Conservation (phyloP, 2,113 vertebrate genomes). For the Garra rufa region DNA sequence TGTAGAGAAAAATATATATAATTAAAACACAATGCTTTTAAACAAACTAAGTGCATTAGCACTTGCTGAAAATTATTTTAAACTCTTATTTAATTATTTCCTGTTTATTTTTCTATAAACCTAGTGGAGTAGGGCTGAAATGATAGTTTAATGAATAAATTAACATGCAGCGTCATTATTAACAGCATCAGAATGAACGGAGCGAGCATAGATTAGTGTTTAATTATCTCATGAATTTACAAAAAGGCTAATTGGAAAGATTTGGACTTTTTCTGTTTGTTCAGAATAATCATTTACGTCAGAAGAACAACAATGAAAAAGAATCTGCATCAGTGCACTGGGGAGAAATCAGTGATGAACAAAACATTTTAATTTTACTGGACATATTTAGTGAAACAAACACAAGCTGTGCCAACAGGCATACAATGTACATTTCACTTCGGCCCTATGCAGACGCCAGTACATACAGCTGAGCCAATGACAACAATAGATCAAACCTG, state of each 20-base stretch:
- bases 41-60: conserved; percentile 46
- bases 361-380: neutral
- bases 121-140: conserved; percentile 49
- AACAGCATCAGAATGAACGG: conserved; percentile 52
- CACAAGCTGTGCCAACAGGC: neutral
- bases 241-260: conserved; percentile 51
- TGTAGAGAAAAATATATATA: neutral
- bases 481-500: neutral
- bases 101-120: conserved; percentile 27
- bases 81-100: conserved; percentile 51
- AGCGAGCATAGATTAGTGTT: conserved; percentile 56
- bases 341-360: neutral
- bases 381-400: conserved; percentile 8
- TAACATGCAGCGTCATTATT: conserved; percentile 58
- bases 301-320: conserved; percentile 1
- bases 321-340: neutral
- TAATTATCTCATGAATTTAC: conserved; percentile 63
- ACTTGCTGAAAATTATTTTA: conserved; percentile 53
- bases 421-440: neutral
- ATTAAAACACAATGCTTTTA: neutral
- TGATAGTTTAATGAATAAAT: conserved; percentile 59
- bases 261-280: conserved; percentile 52
- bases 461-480: neutral
- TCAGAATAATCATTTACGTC: conserved; percentile 50
- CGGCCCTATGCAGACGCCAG: neutral